Percentiles rank a stretch among this genome's conserved stretches.
Conservation (phyloP, 2,888 invertebrate genomes). For the Conops quadrifasciatus region DNA sequence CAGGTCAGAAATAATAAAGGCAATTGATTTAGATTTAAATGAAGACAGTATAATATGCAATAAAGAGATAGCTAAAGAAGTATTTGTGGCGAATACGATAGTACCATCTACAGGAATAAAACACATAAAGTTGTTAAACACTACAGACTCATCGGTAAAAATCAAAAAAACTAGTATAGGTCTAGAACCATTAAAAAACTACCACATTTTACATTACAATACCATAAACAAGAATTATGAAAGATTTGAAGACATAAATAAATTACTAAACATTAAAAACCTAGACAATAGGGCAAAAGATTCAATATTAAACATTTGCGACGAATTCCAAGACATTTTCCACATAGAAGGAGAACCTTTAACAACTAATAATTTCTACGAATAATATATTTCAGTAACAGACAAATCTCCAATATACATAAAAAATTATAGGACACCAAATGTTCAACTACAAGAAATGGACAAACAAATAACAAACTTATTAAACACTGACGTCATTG, state of each 20-base stretch:
- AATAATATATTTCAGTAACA: neutral
- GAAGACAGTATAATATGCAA: slow-evolving; percentile 10
- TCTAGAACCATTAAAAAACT: slow-evolving; percentile 1
- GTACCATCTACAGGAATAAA: slow-evolving; percentile 5
- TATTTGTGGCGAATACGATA: slow-evolving; percentile 11
- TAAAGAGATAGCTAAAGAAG: slow-evolving; percentile 4
- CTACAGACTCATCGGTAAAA: neutral
- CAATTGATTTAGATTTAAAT: neutral
- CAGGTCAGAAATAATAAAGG: slow-evolving; percentile 13
- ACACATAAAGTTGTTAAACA: slow-evolving; percentile 6
- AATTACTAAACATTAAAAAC: neutral
- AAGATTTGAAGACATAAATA: neutral
- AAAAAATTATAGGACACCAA: slow-evolving; percentile 30
- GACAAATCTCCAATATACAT: slow-evolving; percentile 25
- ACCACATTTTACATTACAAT: neutral
- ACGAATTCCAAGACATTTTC: slow-evolving; percentile 4
- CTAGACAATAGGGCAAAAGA: neutral
- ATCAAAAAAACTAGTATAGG: neutral
- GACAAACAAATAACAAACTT: slow-evolving; percentile 15
- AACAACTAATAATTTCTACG: slow-evolving; percentile 1
- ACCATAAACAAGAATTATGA: neutral
- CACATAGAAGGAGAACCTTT: neutral
- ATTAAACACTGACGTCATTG: slow-evolving; percentile 24
- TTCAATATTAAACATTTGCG: slow-evolving; percentile 3
- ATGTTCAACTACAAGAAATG: no score